Evolutionary conservation across 2,797 vertebrate genomes (phyloP), one percentile per base, ranked within the genome.

Genomic region (Oceanodroma leucorhoa): DNA sequence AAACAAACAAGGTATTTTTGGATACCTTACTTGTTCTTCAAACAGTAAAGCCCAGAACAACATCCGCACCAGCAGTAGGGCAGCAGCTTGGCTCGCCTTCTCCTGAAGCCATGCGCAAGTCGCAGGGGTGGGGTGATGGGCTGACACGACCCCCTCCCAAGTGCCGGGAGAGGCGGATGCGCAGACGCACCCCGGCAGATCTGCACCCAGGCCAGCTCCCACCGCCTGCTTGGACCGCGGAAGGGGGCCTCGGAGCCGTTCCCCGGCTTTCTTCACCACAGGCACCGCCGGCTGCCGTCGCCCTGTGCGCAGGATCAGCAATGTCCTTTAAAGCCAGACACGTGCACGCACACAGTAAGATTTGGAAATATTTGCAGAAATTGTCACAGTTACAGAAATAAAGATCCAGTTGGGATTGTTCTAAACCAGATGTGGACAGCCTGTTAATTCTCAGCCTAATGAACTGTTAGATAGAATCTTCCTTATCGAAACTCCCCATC

Each of bases 61-160:
- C 0, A 0, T 15, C 79, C 1, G 1, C 22, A 27, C 5, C 58
- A 16, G 45, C 45, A 26, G 36, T 0, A 9, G 15, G 38, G 34
- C 26, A 40, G 29, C 50, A 51, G 32, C 67, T 32, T 23, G 46
- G 30, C 45, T 58, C n/a, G 10, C 11, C 38, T 34, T 53, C 7
- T 22, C 41, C 75, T 18, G 36, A 43, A 55, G 60, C 18, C 30
- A 4, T 1, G 26, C 0, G 6, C 22, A 21, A 23, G 66, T 2
- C 3, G 2, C 2, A 21, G 46, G 66, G 38, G 14, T 22, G 6
- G 2, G 48, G n/a, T 10, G 30, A 10, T 11, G 48, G 26, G 17
- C 30, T 51, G 46, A 30, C 61, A 6, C 29, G 27, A 11, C 8
- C 5, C 6, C 0, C 19, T 40, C 36, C 27, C 12, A 20, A 26